Base-by-base conservation (phyloP, 2,113 vertebrate genomes). In the Leucopsar rothschildi region DNA sequence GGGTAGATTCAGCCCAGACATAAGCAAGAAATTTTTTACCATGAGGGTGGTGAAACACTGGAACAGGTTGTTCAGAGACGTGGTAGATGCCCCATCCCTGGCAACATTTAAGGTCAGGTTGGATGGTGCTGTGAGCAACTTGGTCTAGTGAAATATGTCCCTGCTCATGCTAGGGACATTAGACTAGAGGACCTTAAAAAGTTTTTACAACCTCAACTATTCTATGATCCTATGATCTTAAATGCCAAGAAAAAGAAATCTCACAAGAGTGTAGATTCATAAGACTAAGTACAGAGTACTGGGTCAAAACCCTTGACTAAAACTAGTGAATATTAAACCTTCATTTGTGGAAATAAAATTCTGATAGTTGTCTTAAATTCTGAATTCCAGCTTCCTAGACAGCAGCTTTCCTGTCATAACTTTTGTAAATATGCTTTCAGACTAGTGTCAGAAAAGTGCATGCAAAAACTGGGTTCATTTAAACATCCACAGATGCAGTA, bases 131-230 rank as follows among this genome's bases (percentile, higher is more conserved):
- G 12, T 63, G 23, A 82, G 14, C 5, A 40, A 24, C 19, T 6
- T 56, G 35, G 17, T 47, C 7, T 65, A 33, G 18, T 6, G 28
- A 25, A 84, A 45, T 21, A 35, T 42, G 12, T 35, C 14, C 11
- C 14, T 53, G 3, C 8, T 57, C 1, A 23, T 17, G 19, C 44
- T 37, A 42, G 10, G 7, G 22, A 4, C 1, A 0, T 29, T n/a
- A 37, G 29, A 52, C n/a, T 61, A 71, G 16, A 37, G 39, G 23
- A 57, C 4, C 3, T 44, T 61, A 73, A 64, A 55, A 65, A 1
- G 12, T 31, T 9, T 25, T 77, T 69, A 10, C 27, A 70, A 40
- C 8, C 5, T 10, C 56, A 61, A 49, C 2, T 11, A 20, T 76
- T 76, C 31, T 57, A 22, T 2, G 4, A 40, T 61, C 24, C 17